Conservation (phyloP, 2,888 invertebrate species). For the Oxyteleia sp. region DNA sequence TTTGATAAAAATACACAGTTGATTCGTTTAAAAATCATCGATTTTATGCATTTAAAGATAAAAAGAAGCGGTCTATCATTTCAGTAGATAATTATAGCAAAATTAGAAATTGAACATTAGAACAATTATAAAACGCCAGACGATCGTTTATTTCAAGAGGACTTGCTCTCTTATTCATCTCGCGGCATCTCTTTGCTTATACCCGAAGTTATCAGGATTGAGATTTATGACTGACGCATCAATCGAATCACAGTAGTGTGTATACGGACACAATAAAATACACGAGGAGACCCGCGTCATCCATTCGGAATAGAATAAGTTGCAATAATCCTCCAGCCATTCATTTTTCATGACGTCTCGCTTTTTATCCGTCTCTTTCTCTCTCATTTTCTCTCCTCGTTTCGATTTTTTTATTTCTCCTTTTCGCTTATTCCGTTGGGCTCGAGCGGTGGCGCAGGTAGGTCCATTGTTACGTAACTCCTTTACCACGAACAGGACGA, state of each 20-base stretch:
- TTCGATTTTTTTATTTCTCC: constrained; percentile 1
- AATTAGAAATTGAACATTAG: no score
- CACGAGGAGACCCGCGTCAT: constrained; percentile 25
- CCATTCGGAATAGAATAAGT: constrained; percentile 39
- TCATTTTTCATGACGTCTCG: constrained; percentile 61
- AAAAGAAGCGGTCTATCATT: no score
- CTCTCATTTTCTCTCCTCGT: not conserved
- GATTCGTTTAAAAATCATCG: no score
- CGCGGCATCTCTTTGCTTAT: constrained; percentile 48
- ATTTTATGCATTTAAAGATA: no score
- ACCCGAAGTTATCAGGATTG: constrained; percentile 34
- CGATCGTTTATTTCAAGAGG: constrained; percentile 25
- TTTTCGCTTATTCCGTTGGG: constrained; percentile 20
- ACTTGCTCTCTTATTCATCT: constrained; percentile 41
- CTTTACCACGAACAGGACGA: constrained; percentile 55
- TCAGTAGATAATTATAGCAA: no score
- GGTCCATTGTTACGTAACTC: constrained; percentile 62
- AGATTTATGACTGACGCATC: constrained; percentile 67
- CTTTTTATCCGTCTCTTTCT: constrained; percentile 11
- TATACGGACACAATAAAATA: constrained; percentile 37
- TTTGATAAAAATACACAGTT: no score
- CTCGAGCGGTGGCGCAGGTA: constrained; percentile 30
- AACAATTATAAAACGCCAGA: no score
- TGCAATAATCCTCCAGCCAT: constrained; percentile 53
- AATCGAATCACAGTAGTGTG: constrained; percentile 45